Evolutionary conservation across 2,797 vertebrate genomes (phyloP).

Genomic region (Rhyacichthys aspro): DNA sequence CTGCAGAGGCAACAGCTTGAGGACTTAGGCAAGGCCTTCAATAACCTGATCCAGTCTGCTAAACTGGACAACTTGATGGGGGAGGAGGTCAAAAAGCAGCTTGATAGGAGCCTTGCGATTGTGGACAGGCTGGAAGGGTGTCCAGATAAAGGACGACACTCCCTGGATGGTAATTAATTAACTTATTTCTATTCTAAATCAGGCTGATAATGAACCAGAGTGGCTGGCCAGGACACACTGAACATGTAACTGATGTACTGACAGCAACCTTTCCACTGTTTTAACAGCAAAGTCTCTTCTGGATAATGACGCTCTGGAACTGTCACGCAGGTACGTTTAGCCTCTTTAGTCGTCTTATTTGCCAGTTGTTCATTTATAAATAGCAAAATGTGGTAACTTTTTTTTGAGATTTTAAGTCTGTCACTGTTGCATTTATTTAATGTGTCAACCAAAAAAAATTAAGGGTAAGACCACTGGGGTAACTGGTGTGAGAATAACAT

Average conservation of each 20-base stretch:
- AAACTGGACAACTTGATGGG: conserved; percentile 81
- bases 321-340: conserved; percentile 81
- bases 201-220: not conserved
- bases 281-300: conserved; percentile 78
- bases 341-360: not conserved
- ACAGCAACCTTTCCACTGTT: conserved; percentile 36
- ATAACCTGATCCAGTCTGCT: conserved; percentile 85
- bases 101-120: conserved; percentile 85
- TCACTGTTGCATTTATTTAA: no score
- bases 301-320: conserved; percentile 79
- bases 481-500: conserved; percentile 16
- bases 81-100: conserved; percentile 84
- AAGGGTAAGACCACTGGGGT: conserved; percentile 45
- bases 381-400: no score
- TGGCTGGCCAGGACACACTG: no score
- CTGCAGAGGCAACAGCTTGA: conserved; percentile 84
- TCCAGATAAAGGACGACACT: conserved; percentile 79
- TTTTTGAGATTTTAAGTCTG: not conserved
- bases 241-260: no score
- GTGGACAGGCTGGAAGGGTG: conserved; percentile 86
- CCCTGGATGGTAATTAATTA: not conserved
- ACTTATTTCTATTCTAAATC: not conserved
- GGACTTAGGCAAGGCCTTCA: conserved; percentile 84
- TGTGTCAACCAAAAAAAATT: conserved; percentile 49
- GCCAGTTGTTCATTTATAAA: not conserved